A percentile compares a stretch with the other conserved stretches of the same genome.
Evolutionary conservation across 1,140 invertebrate species (phyloP).

Genomic region (Leptinotarsa lineolata): DNA sequence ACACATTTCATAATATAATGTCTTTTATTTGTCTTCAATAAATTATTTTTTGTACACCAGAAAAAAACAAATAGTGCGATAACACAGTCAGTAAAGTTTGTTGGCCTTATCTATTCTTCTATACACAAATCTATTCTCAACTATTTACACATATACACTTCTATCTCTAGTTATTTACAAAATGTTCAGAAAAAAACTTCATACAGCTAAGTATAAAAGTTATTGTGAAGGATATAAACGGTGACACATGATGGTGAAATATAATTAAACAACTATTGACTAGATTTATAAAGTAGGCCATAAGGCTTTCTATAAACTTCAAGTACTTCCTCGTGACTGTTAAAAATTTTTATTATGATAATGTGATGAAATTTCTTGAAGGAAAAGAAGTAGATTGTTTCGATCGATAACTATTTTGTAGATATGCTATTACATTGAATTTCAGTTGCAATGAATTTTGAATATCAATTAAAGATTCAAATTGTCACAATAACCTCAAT

Average conservation of each 20-base stretch:
- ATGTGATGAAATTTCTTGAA: no score
- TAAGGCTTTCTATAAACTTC: no score
- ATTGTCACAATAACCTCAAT: no score
- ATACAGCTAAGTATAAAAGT: constrained; percentile 7
- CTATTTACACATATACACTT: constrained; percentile 30
- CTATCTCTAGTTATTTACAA: constrained; percentile 28
- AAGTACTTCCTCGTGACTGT: no score
- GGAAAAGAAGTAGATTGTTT: no score
- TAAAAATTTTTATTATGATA: no score
- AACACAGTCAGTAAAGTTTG: constrained; percentile 27
- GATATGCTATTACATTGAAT: no score
- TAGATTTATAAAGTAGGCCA: constrained; percentile 17
- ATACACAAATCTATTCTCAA: constrained; percentile 30
- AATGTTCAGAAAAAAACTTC: constrained; percentile 25
- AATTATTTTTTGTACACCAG: constrained; percentile 37
- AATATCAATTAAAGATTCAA: no score
- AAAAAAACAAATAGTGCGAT: constrained; percentile 34
- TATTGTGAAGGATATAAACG: neutral
- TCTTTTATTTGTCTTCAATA: constrained; percentile 39
- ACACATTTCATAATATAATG: constrained; percentile 26
- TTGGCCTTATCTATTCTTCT: constrained; percentile 31
- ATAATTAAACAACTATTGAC: constrained; percentile 15
- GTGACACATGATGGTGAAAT: constrained; percentile 1
- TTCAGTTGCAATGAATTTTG: no score
- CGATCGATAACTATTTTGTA: no score